Evolutionary conservation across 2,888 invertebrate genomes (phyloP).

Genomic region (Ptychoptera contaminata): DNA sequence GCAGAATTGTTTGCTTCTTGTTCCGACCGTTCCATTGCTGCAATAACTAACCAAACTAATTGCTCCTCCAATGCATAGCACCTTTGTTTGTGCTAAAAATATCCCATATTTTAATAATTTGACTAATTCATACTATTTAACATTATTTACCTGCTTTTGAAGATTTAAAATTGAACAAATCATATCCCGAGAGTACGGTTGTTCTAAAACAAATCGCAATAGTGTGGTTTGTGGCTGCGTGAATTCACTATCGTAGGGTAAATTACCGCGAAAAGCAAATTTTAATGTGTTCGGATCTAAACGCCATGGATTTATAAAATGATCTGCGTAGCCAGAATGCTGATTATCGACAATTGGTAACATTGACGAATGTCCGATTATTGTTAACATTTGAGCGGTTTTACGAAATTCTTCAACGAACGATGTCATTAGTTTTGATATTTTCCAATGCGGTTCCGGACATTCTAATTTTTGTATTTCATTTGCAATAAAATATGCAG

Average conservation of each 20-base stretch:
- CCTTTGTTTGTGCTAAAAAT: constrained; percentile 55
- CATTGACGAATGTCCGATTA: constrained; percentile 79
- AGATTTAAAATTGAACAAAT: constrained; percentile 88
- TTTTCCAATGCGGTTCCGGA: constrained; percentile 65
- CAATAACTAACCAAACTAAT: constrained; percentile 75
- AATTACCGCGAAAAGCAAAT: constrained; percentile 45
- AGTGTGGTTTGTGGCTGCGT: constrained; percentile 78
- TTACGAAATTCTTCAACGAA: constrained; percentile 88
- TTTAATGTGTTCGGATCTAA: constrained; percentile 68
- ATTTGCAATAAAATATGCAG: constrained; percentile 89
- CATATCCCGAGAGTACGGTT: constrained; percentile 92
- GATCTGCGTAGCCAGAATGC: constrained; percentile 79
- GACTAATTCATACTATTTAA: constrained; percentile 12
- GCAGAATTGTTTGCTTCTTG: constrained; percentile 35
- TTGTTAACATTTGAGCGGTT: constrained; percentile 91
- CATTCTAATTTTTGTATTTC: constrained; percentile 64
- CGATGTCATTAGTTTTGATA: constrained; percentile 69
- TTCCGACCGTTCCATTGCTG: constrained; percentile 86
- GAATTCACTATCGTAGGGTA: constrained; percentile 81
- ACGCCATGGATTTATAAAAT: constrained; percentile 84
- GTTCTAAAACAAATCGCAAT: constrained; percentile 78
- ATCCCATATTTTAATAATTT: constrained; percentile 4
- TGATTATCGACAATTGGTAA: constrained; percentile 69
- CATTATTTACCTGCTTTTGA: constrained; percentile 61
- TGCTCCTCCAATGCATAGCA: constrained; percentile 86